A percentile compares a stretch with the other conserved stretches of the same genome.
These are phyloP conservation scores for Falco columbarius DNA, from an alignment of 2,797 vertebrate species.

Conservation along the genomic window DNA sequence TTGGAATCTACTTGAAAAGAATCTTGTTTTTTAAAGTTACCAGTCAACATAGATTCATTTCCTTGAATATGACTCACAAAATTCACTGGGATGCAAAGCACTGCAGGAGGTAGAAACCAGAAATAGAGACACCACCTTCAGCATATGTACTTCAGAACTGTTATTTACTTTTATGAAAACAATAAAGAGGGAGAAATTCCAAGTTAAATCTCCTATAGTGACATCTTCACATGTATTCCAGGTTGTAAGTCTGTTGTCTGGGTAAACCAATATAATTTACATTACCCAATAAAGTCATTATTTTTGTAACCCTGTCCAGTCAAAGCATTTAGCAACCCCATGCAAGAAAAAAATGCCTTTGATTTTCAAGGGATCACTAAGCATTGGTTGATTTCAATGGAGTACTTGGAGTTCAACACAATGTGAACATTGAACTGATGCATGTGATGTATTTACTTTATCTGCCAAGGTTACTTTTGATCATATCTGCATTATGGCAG, in stretches of 20 bases:
- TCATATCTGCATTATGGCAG: background rate
- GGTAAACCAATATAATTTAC: background rate
- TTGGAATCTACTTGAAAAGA: background rate
- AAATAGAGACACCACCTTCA: background rate
- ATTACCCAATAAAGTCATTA: background rate
- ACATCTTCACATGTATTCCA: background rate
- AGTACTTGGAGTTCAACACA: background rate
- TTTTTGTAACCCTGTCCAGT: background rate
- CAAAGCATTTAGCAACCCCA: background rate
- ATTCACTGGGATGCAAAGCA: background rate
- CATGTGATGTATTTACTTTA: background rate
- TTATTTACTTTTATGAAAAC: background rate
- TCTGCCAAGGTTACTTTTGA: background rate
- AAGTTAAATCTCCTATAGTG: background rate
- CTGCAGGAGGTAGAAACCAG: background rate
- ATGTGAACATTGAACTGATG: background rate
- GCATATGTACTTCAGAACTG: background rate
- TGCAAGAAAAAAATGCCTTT: background rate
- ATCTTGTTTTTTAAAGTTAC: background rate
- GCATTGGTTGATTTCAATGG: background rate
- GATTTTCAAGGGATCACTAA: background rate
- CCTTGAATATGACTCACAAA: background rate
- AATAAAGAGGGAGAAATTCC: background rate
- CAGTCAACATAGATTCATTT: background rate
- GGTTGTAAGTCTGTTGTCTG: background rate